Conservation (phyloP, 2,888 invertebrate species). For the Cerceris ruficornis region DNA sequence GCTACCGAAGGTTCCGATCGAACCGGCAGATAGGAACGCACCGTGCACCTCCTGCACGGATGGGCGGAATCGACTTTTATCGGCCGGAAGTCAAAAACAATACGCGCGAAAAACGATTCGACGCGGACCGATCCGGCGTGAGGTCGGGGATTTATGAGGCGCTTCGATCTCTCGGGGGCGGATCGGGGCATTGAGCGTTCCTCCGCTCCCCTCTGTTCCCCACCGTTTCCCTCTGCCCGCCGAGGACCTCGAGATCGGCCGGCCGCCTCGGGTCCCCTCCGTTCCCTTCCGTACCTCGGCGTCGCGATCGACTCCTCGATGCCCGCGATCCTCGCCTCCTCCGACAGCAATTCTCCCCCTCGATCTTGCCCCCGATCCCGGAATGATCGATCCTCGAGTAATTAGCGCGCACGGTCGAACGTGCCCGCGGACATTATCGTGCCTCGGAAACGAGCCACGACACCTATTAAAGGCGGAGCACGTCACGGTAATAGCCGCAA, state of each 20-base stretch:
- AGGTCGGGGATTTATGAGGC: constrained; percentile 17
- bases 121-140: constrained; percentile 10
- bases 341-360: background rate
- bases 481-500: constrained; percentile 73
- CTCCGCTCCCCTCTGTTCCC: background rate
- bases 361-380: constrained; percentile 42
- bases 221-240: background rate
- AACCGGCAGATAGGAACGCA: constrained; percentile 66
- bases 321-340: no score
- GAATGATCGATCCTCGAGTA: constrained; percentile 54
- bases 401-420: constrained; percentile 64
- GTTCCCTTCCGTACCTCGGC: no score
- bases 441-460: constrained; percentile 67
- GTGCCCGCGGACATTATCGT: constrained; percentile 65
- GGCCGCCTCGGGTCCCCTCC: no score
- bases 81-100: constrained; percentile 79
- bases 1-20: constrained; percentile 71
- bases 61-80: constrained; percentile 78
- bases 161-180: constrained; percentile 29
- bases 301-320: no score
- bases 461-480: constrained; percentile 72
- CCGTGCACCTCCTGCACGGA: constrained; percentile 58
- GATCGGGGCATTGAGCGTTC: constrained; percentile 23
- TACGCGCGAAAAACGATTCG: constrained; percentile 68
- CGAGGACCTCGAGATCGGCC: background rate